These are phyloP conservation scores for Aegypius monachus DNA, from an alignment of 2,113 vertebrate species.

Conservation along the genomic window DNA sequence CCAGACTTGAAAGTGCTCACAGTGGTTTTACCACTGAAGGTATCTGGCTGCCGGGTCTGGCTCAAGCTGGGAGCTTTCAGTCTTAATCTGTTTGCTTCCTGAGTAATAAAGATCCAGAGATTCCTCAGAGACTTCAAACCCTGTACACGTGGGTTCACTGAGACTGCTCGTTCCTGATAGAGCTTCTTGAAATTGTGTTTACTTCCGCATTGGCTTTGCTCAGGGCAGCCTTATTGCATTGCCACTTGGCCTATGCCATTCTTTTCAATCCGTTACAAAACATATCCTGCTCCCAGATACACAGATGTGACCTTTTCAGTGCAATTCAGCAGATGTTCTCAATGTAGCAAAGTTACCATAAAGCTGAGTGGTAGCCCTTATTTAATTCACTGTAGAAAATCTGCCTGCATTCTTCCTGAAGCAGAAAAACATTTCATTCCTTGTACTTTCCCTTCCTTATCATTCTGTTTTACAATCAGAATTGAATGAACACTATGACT, in stretches of 20 bases:
- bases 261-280: not conserved
- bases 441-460: not conserved
- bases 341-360: not conserved
- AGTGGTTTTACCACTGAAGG: not conserved
- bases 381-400: not conserved
- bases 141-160: accelerated
- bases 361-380: not conserved
- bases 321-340: not conserved
- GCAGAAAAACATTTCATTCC: not conserved
- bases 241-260: not conserved
- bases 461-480: not conserved
- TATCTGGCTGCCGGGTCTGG: not conserved
- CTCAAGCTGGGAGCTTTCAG: not conserved
- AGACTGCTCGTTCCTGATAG: not conserved
- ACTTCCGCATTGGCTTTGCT: not conserved
- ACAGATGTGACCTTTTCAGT: not conserved
- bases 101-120: not conserved
- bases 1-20: not conserved
- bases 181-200: not conserved
- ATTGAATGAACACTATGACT: not conserved
- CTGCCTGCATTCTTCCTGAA: not conserved
- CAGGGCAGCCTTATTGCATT: not conserved
- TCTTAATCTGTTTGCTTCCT: not conserved
- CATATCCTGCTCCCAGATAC: not conserved
- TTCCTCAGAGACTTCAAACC: not conserved